Base-by-base conservation (phyloP, 37 sponge, comb jelly and placozoan genomes). In the Spongia lamella region DNA sequence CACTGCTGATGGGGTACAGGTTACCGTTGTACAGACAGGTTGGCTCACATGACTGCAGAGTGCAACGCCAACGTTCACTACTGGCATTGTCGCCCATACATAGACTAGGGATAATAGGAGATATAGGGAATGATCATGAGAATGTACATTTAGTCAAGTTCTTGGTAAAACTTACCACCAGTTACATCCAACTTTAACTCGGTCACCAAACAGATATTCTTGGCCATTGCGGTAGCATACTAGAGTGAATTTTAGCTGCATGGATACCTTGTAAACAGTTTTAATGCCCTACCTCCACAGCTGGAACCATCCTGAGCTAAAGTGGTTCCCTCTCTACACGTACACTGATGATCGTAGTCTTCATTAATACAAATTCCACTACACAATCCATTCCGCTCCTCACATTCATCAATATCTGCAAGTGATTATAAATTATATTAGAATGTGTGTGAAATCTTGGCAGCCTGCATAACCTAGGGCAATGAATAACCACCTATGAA, bases 321-420 rank as follows among this genome's bases (percentile, higher is more conserved):
- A 17, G 82, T 84, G 22, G 22, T 78, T 1, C 89, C 93, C 0
- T 0, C 26, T 0, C 81, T 73, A 66, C 93, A 92, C 2, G 32
- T 63, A 35, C 93, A 92, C 9, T 61, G 56, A 59, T 81, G 78
- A 2, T 68, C 57, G 34, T 61, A 54, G 29, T 25, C 52, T 56
- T 83, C 32, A 38, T 92, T 82, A 15, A 63, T 19, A 47, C 93
- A 92, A 16, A 27, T 13, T 14, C 79, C 74, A 37, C 79, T 66
- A 67, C 93, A 92, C 38, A 75, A 61, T 7, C 70, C 79, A 38
- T 63, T 63, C 13, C 51, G 13, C 22, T 31, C 52, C 36, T 14
- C 35, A 56, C 93, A 92, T 22, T 92, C 93, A 77, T 92, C 77
- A 67, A 92, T 87, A 76, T 92, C 93, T 92, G 79, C 0, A 37